phyloP scores from a whole-genome alignment of 1,140 invertebrate species.

The Pissodes strobi region DNA sequence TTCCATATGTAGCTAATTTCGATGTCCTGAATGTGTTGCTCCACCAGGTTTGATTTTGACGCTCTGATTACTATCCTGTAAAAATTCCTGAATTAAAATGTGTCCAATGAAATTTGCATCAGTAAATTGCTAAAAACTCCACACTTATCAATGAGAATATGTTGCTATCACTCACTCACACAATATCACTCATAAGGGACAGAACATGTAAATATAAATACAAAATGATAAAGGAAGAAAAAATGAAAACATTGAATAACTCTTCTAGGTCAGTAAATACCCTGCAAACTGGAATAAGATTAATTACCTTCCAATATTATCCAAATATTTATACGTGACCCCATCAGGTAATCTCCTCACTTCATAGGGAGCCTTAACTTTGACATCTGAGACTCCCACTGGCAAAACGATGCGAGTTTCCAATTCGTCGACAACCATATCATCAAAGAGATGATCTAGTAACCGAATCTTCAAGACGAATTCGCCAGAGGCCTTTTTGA shows the following conservation, averaged over 20 bases:
- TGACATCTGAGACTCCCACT: constrained; percentile 84
- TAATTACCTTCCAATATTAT: constrained; percentile 75
- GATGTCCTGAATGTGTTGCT: constrained; percentile 94
- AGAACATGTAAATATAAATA: too few species aligned
- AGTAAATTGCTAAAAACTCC: too few species aligned
- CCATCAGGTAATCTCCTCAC: constrained; percentile 75
- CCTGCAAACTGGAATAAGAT: too few species aligned
- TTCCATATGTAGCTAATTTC: constrained; percentile 88
- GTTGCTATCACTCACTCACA: too few species aligned
- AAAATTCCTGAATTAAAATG: too few species aligned
- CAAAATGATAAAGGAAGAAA: too few species aligned
- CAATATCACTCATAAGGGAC: too few species aligned
- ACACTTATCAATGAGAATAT: too few species aligned
- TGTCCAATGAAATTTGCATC: neutral
- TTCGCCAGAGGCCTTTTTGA: constrained; percentile 68
- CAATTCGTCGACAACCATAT: constrained; percentile 93
- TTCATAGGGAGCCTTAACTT: constrained; percentile 81
- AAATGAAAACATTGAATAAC: too few species aligned
- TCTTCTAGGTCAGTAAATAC: too few species aligned
- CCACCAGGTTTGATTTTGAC: constrained; percentile 87
- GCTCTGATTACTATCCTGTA: constrained; percentile 81
- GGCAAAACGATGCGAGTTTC: constrained; percentile 91
- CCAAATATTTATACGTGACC: constrained; percentile 92
- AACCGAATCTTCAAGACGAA: constrained; percentile 91
- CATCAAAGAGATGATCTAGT: constrained; percentile 95